Conservation (phyloP, 2,113 vertebrate species). For the Cavia aperea region DNA sequence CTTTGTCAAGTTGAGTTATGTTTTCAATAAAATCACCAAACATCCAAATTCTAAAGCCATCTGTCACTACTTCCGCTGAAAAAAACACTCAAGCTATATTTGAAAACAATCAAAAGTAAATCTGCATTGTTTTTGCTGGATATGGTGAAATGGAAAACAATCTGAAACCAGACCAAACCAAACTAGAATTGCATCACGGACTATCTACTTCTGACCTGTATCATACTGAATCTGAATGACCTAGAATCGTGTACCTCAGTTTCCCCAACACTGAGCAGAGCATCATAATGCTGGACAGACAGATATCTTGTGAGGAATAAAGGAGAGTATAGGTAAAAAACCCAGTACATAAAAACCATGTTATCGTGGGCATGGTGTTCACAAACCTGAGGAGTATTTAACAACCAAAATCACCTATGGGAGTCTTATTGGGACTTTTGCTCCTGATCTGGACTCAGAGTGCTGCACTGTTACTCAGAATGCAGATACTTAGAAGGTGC, state of each 20-base stretch:
- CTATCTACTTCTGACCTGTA: not conserved
- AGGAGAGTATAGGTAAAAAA: not conserved
- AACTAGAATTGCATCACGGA: too few species aligned
- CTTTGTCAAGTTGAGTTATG: slow-evolving; percentile 41
- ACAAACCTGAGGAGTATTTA: rapidly evolving
- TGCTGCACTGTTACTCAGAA: rapidly evolving
- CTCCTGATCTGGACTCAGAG: rapidly evolving
- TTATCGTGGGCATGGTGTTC: rapidly evolving
- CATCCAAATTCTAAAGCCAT: slow-evolving; percentile 45
- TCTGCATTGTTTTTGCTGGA: not conserved
- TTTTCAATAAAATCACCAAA: slow-evolving; percentile 32
- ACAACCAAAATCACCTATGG: rapidly evolving
- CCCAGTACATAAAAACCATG: not conserved
- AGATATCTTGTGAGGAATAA: not conserved
- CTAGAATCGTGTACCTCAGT: not conserved
- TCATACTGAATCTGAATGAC: not conserved
- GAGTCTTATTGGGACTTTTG: rapidly evolving
- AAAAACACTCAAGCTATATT: not conserved
- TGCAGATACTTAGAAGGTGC: rapidly evolving
- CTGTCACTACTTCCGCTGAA: not conserved
- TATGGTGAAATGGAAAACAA: not conserved
- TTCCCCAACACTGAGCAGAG: not conserved
- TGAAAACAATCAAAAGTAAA: not conserved
- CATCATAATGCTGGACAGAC: too few species aligned
- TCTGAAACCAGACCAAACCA: not conserved